A percentile compares a stretch with the other conserved stretches of the same genome.
Conservation (phyloP, 2,888 invertebrate species). For the Orthonychiurus folsomi region DNA sequence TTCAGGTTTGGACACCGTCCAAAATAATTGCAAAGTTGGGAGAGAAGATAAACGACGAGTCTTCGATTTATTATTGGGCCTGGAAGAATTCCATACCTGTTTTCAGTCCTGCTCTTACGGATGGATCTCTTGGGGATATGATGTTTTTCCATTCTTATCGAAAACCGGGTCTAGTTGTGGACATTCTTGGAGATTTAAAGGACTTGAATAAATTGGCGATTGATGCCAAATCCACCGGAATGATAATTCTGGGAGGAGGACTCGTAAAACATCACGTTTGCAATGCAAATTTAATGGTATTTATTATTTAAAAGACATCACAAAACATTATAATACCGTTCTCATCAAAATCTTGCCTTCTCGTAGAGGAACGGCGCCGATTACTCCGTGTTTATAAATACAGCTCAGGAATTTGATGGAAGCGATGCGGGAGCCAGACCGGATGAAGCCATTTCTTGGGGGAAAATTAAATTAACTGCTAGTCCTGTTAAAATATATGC, state of each 20-base stretch:
- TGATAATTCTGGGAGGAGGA: constrained; percentile 93
- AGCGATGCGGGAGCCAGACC: constrained; percentile 96
- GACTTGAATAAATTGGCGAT: constrained; percentile 89
- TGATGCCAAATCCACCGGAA: constrained; percentile 83
- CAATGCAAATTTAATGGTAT: constrained; percentile 96
- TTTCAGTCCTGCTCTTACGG: constrained; percentile 94
- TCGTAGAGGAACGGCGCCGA: constrained; percentile 87
- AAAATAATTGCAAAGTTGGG: constrained; percentile 76
- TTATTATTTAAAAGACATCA: too few species aligned
- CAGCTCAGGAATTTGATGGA: constrained; percentile 91
- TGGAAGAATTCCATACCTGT: constrained; percentile 93
- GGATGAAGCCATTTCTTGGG: constrained; percentile 98
- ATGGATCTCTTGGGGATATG: constrained; percentile 97
- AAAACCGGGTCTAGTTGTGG: constrained; percentile 83
- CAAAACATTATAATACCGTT: too few species aligned
- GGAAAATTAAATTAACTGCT: constrained; percentile 83
- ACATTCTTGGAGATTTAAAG: constrained; percentile 81
- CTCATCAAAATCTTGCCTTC: too few species aligned
- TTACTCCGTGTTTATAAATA: constrained; percentile 89
- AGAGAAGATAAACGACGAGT: constrained; percentile 76
- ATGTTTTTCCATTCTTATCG: constrained; percentile 95
- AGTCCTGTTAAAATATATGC: constrained; percentile 86
- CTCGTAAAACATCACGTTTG: constrained; percentile 98
- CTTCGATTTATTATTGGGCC: constrained; percentile 95
- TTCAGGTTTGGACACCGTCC: constrained; percentile 82